Evolutionary conservation across 2,113 vertebrate species (phyloP), one percentile per base, ranked within the genome.

Genomic region (Dipodomys merriami): DNA sequence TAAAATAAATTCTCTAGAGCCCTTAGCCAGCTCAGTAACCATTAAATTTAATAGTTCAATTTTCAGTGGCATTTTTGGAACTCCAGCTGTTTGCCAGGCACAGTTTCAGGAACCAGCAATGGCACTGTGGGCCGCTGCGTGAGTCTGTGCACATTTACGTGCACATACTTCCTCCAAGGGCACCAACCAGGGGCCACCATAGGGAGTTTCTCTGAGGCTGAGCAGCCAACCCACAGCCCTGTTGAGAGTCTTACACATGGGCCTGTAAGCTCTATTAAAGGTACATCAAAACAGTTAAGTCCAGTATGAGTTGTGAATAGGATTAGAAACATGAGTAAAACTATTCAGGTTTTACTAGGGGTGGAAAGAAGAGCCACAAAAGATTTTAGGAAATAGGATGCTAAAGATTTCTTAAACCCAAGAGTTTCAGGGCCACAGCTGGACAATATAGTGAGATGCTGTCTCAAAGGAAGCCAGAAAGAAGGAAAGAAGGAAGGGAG

Each of bases 61-160:
- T 91, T 86, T 77, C 64, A 84, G 29, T 39, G 91, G 6, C 68
- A 87, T 82, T 95, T 94, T 30, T 78, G 65, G n/a, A 94, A 27
- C 7, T 94, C 11, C 12, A 81, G 11, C 62, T 53, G 4, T 69
- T 44, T 80, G 44, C n/a, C 81, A 88, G 23, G 81, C 29, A 88
- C 53, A 85, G 35, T 46, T 88, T 71, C n/a, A 25, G 39, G 39
- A 2, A 91, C 1, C 53, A 83, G 53, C 33, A 57, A 44, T 44
- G 69, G 76, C 6, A 53, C 8, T 19, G 4, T 1, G 3, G 11
- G 44, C 27, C 6, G 5, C 6, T 5, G 13, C 12, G 25, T 33
- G 73, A 64, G 8, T 5, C 74, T 77, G 29, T 6, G 10, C 4
- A 30, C 22, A 23, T 12, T 13, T 22, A 60, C 53, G 12, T 29